These are phyloP conservation scores for Microtus richardsoni DNA, from an alignment of 2,113 vertebrate genomes.

Conservation along the genomic window DNA sequence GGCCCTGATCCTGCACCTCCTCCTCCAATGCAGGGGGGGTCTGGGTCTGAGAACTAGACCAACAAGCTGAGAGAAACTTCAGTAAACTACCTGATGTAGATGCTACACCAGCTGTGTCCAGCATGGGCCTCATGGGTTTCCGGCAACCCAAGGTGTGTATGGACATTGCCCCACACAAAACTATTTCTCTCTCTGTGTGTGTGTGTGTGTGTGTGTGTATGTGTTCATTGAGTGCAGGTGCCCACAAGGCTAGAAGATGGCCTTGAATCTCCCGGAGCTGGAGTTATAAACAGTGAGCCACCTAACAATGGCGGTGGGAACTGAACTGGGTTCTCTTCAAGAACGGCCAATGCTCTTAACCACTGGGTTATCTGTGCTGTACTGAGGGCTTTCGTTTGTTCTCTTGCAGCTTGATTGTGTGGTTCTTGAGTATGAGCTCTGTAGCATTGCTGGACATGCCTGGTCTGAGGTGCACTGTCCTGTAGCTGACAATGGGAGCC, in stretches of 20 bases:
- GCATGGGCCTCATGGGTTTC: not conserved
- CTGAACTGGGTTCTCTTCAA: not conserved
- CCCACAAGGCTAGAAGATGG: not conserved
- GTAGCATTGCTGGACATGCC: not conserved
- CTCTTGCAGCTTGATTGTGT: not conserved
- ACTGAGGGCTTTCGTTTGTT: not conserved
- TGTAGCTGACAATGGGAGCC: too few relatives aligned
- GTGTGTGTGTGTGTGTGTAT: not conserved
- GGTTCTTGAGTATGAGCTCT: not conserved
- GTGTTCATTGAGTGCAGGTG: not conserved
- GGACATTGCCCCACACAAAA: not conserved
- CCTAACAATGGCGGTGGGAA: not conserved
- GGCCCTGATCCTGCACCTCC: not conserved
- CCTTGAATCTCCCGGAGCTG: not conserved
- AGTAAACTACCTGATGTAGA: not conserved
- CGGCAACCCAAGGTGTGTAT: not conserved
- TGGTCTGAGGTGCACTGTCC: not conserved
- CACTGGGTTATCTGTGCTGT: not conserved
- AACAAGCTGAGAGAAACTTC: not conserved
- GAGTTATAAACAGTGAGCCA: not conserved
- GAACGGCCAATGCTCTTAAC: not conserved
- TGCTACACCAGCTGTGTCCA: not conserved
- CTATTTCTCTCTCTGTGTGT: too few relatives aligned
- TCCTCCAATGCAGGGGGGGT: not conserved
- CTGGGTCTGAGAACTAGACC: not conserved